These are phyloP conservation scores for Scolopax bukidnonensis DNA, from an alignment of 2,797 vertebrate genomes.

Conservation along the genomic window DNA sequence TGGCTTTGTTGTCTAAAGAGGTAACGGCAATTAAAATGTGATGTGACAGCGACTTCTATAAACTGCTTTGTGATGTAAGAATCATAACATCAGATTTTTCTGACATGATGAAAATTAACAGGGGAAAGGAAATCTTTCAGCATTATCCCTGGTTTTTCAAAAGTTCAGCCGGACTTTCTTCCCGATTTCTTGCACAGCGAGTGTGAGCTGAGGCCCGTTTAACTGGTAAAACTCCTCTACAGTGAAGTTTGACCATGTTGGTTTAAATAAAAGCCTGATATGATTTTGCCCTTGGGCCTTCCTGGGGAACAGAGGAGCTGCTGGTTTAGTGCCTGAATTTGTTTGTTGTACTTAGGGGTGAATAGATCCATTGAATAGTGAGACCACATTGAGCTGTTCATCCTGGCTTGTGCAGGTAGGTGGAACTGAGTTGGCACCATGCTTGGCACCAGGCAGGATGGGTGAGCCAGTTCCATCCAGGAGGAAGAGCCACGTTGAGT, in stretches of 20 bases:
- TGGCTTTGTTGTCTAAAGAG: conserved; percentile 36
- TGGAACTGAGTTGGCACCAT: not conserved
- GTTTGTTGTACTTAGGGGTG: not conserved
- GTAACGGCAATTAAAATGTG: conserved; percentile 50
- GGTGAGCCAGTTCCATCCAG: not conserved
- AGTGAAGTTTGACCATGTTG: not conserved
- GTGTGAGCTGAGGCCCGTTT: not conserved
- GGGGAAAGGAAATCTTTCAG: not conserved
- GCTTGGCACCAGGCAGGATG: not conserved
- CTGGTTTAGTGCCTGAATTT: not conserved
- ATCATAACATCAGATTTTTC: not conserved
- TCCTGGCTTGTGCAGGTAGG: not conserved
- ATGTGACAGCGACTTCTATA: conserved; percentile 1
- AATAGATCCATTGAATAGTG: not conserved
- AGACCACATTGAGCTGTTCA: not conserved
- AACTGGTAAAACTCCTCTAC: not conserved
- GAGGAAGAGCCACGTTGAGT: accelerated
- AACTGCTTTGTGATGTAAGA: conserved; percentile 35
- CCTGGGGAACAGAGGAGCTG: not conserved
- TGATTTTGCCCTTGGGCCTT: not conserved
- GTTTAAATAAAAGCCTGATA: conserved; percentile 1
- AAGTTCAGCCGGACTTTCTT: not conserved
- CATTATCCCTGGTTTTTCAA: not conserved
- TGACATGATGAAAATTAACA: not conserved
- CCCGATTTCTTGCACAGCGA: accelerated